Evolutionary conservation across 30 jellyfish, hydroid and myxozoan species (phyloP).

Genomic region (Pseudorhiza aurosa): DNA sequence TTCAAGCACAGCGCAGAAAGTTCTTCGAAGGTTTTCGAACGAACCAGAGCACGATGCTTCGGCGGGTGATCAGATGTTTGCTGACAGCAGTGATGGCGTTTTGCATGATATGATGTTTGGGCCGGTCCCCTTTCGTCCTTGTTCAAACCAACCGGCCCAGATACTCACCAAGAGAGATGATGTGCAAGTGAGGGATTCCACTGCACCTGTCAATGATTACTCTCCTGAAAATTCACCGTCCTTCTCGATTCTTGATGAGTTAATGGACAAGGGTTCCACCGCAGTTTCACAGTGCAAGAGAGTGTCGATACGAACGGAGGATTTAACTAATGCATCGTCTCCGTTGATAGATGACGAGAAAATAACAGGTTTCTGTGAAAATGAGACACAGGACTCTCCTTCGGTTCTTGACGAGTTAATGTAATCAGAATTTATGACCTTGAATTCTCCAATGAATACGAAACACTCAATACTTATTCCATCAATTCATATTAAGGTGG

Average conservation of each 20-base stretch:
- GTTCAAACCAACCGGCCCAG: neutral
- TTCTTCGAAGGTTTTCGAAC: too few relatives aligned
- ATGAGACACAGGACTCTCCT: slow-evolving; percentile 10
- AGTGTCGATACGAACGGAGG: too few relatives aligned
- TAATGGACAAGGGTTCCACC: slow-evolving; percentile 5
- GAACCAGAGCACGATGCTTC: too few relatives aligned
- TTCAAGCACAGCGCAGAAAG: too few relatives aligned
- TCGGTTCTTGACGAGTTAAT: slow-evolving; percentile 37
- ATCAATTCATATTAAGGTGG: too few relatives aligned
- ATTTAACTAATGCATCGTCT: too few relatives aligned
- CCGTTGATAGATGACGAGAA: neutral
- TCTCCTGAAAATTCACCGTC: neutral
- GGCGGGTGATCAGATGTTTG: neutral
- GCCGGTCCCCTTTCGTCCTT: neutral
- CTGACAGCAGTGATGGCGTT: slow-evolving; percentile 5
- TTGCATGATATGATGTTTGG: slow-evolving; percentile 15
- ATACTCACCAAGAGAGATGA: neutral
- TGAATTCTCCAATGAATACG: too few relatives aligned
- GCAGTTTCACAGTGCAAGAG: too few relatives aligned
- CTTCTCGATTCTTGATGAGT: slow-evolving; percentile 46
- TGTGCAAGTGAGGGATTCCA: neutral
- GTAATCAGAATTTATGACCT: slow-evolving; percentile 10
- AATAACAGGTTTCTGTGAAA: neutral
- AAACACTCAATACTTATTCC: too few relatives aligned
- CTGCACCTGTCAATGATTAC: neutral